A percentile compares a stretch with the other conserved stretches of the same genome.
These are phyloP conservation scores for Homarus americanus DNA, from an alignment of 1,140 invertebrate species.

Conservation along the genomic window DNA sequence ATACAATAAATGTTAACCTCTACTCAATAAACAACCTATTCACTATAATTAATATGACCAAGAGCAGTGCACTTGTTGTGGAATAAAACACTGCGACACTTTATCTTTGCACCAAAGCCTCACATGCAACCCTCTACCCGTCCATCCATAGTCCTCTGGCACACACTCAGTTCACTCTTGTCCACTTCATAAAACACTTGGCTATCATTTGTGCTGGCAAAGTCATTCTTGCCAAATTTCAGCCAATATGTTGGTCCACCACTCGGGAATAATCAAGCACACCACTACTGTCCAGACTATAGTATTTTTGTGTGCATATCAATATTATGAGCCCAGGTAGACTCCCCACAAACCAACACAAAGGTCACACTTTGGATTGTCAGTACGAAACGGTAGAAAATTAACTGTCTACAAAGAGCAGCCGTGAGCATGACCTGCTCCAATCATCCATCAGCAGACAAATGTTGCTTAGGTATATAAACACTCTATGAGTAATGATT, in stretches of 20 bases:
- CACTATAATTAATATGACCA: constrained; percentile 45
- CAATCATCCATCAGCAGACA: constrained; percentile 32
- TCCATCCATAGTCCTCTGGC: constrained; percentile 26
- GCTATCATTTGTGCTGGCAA: constrained; percentile 39
- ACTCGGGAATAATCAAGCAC: constrained; percentile 11
- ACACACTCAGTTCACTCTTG: constrained; percentile 19
- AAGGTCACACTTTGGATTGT: constrained; percentile 63
- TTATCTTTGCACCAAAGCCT: constrained; percentile 32
- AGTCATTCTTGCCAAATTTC: constrained; percentile 27
- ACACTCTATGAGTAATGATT: constrained; percentile 55
- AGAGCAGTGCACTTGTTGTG: constrained; percentile 27
- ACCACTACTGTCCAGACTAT: constrained; percentile 31
- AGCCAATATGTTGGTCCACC: constrained; percentile 20
- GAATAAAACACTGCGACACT: constrained; percentile 25
- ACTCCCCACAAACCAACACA: constrained; percentile 28
- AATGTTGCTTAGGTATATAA: constrained; percentile 47
- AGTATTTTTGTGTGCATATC: constrained; percentile 17
- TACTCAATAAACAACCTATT: constrained; percentile 53
- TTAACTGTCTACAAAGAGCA: constrained; percentile 57
- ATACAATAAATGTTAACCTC: constrained; percentile 45
- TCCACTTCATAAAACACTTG: constrained; percentile 13
- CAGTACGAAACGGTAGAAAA: constrained; percentile 66
- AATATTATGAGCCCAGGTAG: constrained; percentile 14
- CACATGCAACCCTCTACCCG: constrained; percentile 21
- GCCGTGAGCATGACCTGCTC: constrained; percentile 27